A percentile compares a stretch with the other conserved stretches of the same genome.
Evolutionary conservation across 2,888 invertebrate species (phyloP).

Genomic region (Leucoptera coffeella): DNA sequence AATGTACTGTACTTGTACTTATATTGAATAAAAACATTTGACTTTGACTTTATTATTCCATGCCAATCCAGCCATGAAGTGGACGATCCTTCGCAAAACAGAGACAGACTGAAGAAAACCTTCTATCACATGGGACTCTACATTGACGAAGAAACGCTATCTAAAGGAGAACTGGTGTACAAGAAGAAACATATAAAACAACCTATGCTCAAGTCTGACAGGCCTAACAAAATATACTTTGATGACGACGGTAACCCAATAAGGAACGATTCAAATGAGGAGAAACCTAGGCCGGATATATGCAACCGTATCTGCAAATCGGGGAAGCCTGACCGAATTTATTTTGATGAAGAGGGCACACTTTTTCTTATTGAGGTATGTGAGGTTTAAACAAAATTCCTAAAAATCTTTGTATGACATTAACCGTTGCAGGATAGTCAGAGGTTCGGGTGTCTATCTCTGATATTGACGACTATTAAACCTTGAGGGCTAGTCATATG

Average conservation of each 20-base stretch:
- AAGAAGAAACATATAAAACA: conserved; percentile 57
- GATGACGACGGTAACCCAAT: conserved; percentile 60
- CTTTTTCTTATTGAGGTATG: neutral
- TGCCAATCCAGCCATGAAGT: conserved; percentile 52
- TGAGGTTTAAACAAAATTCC: conserved; percentile 2
- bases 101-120: conserved; percentile 46
- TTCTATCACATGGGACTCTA: conserved; percentile 60
- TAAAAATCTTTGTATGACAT: conserved; percentile 7
- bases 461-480: no score
- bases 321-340: conserved; percentile 19
- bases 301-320: conserved; percentile 25
- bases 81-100: conserved; percentile 43
- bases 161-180: conserved; percentile 57
- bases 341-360: conserved; percentile 14
- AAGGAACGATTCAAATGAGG: conserved; percentile 22
- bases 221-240: conserved; percentile 56
- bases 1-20: no score
- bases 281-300: no score
- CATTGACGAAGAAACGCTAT: conserved; percentile 19
- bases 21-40: no score
- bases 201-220: conserved; percentile 33
- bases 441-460: no score
- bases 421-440: no score
- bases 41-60: conserved; percentile 2
- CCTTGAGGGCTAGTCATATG: no score